Evolutionary conservation across 2,797 vertebrate genomes (phyloP), one percentile per base, ranked within the genome.

Genomic region (Diplodus puntazzo): DNA sequence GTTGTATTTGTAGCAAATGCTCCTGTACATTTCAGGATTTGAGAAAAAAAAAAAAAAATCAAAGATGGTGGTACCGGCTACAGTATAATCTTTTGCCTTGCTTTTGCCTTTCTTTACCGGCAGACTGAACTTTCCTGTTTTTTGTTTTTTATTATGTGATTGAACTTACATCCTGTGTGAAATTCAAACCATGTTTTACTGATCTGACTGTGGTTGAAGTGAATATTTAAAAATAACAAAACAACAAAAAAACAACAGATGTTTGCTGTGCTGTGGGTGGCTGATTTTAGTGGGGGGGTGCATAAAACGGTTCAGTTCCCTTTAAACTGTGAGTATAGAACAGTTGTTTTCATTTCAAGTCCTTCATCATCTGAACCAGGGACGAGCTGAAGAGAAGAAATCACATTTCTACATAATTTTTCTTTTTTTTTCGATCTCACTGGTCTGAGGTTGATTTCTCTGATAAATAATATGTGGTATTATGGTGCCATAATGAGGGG

Each of bases 81-180:
- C 81, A 84, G 49, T 81, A 58, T 84, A 72, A 90, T 82, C 59
- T 53, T 88, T 86, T 83, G 90, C 91, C 87, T 93, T 90, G 82
- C 85, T 90, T 89, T 90, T 84, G 80, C 87, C 86, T 88, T 89
- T 88, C 49, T 77, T 81, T 88, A 84, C 87, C 71, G 62, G 76
- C 84, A 86, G 80, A 93, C 91, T 89, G 91, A 92, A 79, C 83
- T 75, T 68, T 84, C 46, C 64, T 74, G 64, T 54, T 65, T 66
- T 49, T 34, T 34, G 30, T 34, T 34, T 79, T 43, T 65, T 62
- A 69, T 53, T 34, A 70, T 75, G 68, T 89, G 83, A 85, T 79
- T 80, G 61, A 89, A 78, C 68, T 79, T 88, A 42, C 72, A 87
- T 88, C 80, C 81, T 88, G 83, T 92, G 88, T 91, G 88, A 83